Evolutionary conservation across 2,113 vertebrate genomes (phyloP).

Genomic region (Pampusana beccarii): DNA sequence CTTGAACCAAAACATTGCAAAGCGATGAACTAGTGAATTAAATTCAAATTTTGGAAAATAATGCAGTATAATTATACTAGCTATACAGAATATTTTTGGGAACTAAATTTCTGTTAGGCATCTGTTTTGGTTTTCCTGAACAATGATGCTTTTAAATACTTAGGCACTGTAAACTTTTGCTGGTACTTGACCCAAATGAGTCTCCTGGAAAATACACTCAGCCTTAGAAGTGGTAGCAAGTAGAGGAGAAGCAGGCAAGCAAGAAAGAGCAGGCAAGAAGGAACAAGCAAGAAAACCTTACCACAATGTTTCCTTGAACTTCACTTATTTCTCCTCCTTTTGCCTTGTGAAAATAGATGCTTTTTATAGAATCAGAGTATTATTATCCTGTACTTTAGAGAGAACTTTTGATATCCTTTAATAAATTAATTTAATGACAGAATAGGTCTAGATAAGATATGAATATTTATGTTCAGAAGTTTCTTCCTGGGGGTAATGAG

Average conservation of each 20-base stretch:
- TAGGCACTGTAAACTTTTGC: not conserved
- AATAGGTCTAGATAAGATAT: not conserved
- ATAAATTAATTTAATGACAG: not conserved
- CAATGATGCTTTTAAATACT: not conserved
- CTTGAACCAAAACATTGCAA: not conserved
- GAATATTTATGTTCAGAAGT: not conserved
- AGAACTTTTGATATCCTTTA: not conserved
- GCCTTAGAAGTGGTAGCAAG: not conserved
- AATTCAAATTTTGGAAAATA: not conserved
- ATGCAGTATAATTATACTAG: not conserved
- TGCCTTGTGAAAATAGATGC: not conserved
- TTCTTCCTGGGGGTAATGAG: not conserved
- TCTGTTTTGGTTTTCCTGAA: slow-evolving; percentile 11
- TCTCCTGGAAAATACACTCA: not conserved
- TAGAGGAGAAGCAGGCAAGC: not conserved
- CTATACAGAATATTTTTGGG: not conserved
- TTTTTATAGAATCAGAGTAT: not conserved
- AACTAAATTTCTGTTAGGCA: not conserved
- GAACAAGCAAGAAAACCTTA: not conserved
- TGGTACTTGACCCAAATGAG: not conserved
- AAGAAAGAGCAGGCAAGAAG: slow-evolving; percentile 4
- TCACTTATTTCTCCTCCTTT: not conserved
- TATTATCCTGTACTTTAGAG: not conserved
- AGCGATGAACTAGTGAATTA: not conserved
- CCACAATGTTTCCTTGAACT: not conserved